Evolutionary conservation across 2,797 vertebrate species (phyloP).

Genomic region (Enteromius fasciolatus): DNA sequence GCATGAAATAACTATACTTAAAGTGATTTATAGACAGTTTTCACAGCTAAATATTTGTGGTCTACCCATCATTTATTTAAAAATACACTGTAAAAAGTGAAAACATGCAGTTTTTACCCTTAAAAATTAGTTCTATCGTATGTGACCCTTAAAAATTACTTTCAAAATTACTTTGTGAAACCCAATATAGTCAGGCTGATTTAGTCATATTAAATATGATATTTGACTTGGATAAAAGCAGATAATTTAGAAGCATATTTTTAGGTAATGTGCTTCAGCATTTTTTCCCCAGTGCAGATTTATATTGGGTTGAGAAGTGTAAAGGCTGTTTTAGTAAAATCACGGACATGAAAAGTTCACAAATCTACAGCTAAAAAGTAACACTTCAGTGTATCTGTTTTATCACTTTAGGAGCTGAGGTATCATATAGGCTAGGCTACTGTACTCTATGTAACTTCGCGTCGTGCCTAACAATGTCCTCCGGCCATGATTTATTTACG

Average conservation of each 20-base stretch:
- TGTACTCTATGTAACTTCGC: too few species aligned
- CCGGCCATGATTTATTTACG: too few species aligned
- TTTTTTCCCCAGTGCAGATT: neutral
- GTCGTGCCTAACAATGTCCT: too few species aligned
- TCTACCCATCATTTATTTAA: constrained; percentile 28
- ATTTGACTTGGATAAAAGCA: neutral
- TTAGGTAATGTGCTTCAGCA: neutral
- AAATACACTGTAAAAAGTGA: constrained; percentile 25
- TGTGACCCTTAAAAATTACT: neutral
- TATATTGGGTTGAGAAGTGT: neutral
- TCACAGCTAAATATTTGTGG: constrained; percentile 37
- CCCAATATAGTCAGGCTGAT: neutral
- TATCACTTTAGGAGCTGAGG: neutral
- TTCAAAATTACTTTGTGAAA: neutral
- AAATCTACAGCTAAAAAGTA: neutral
- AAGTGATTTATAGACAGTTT: constrained; percentile 31
- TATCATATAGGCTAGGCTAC: too few species aligned
- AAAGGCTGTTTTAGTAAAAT: neutral
- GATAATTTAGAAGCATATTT: constrained; percentile 1
- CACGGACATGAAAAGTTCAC: neutral
- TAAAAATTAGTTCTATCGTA: neutral
- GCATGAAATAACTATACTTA: constrained; percentile 37
- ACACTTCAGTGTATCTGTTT: neutral
- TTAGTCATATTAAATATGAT: constrained; percentile 7
- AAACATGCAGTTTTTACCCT: constrained; percentile 9